Percentiles rank a stretch among this genome's conserved stretches.
These are phyloP conservation scores for Cynopterus sphinx DNA, from an alignment of 2,797 vertebrate species.

Conservation along the genomic window DNA sequence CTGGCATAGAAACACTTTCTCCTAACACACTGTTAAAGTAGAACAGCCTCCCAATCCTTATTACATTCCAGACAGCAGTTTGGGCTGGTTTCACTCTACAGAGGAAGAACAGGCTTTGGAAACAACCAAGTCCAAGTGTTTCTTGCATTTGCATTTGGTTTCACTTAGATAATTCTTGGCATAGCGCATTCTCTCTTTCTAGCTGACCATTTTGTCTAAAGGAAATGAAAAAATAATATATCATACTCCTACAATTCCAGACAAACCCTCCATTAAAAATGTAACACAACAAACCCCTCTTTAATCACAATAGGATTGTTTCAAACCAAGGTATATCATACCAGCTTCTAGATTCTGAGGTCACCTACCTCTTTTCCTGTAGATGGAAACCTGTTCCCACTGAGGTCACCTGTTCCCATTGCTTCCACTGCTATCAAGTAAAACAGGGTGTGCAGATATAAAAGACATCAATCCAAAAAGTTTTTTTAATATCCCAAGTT, in stretches of 20 bases:
- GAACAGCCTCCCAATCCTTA: neutral
- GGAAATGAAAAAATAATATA: constrained; percentile 28
- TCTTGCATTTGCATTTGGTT: constrained; percentile 61
- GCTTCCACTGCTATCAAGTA: neutral
- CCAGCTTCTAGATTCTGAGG: neutral
- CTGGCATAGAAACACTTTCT: constrained; percentile 18
- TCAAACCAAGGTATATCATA: neutral
- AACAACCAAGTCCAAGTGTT: constrained; percentile 28
- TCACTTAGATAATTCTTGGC: constrained; percentile 69
- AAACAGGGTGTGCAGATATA: neutral
- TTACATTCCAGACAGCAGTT: neutral
- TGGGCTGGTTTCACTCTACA: constrained; percentile 25
- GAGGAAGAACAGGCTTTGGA: constrained; percentile 30
- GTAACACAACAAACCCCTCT: neutral
- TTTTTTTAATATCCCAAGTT: neutral
- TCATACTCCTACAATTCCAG: neutral
- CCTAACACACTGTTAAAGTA: neutral
- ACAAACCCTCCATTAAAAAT: neutral
- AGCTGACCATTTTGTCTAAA: neutral
- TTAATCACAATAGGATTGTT: neutral
- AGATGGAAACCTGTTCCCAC: too few relatives aligned
- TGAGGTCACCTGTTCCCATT: neutral
- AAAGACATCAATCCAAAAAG: neutral
- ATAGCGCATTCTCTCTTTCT: neutral
- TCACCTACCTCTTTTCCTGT: neutral